These are phyloP conservation scores for Heliconius erato DNA, from an alignment of 2,888 invertebrate species.

Conservation along the genomic window DNA sequence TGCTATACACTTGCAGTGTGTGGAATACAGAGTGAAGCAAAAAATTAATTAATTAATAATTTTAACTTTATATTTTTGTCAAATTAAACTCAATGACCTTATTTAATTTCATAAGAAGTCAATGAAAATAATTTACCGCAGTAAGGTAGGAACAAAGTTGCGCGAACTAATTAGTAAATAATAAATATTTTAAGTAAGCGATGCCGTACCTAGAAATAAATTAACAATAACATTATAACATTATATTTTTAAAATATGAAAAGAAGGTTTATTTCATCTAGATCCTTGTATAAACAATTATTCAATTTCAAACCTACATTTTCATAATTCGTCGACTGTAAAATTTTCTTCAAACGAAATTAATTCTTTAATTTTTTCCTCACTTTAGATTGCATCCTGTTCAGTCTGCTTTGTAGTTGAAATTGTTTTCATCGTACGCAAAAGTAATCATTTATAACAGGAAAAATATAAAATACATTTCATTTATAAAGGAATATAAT, in stretches of 20 bases:
- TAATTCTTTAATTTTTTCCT: constrained; percentile 25
- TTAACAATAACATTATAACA: background rate
- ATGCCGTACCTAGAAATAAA: background rate
- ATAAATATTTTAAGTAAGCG: background rate
- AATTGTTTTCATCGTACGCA: constrained; percentile 12
- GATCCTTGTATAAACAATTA: background rate
- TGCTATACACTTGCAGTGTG: too few relatives aligned
- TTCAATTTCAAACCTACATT: constrained; percentile 16
- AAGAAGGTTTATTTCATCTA: background rate
- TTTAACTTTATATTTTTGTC: too few relatives aligned
- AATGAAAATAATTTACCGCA: too few relatives aligned
- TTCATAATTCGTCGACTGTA: constrained; percentile 15
- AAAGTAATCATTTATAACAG: constrained; percentile 11
- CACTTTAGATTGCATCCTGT: constrained; percentile 18
- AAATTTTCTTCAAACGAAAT: constrained; percentile 18
- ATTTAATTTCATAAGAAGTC: too few relatives aligned
- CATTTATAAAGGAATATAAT: background rate
- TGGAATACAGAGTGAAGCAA: too few relatives aligned
- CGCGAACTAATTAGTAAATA: background rate
- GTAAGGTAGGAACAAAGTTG: too few relatives aligned
- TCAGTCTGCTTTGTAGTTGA: constrained; percentile 17
- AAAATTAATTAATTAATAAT: too few relatives aligned
- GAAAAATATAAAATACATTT: background rate
- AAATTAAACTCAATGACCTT: too few relatives aligned
- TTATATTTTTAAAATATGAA: too few relatives aligned